Conservation (phyloP, 2,888 invertebrate genomes). For the Panorpa germanica region DNA sequence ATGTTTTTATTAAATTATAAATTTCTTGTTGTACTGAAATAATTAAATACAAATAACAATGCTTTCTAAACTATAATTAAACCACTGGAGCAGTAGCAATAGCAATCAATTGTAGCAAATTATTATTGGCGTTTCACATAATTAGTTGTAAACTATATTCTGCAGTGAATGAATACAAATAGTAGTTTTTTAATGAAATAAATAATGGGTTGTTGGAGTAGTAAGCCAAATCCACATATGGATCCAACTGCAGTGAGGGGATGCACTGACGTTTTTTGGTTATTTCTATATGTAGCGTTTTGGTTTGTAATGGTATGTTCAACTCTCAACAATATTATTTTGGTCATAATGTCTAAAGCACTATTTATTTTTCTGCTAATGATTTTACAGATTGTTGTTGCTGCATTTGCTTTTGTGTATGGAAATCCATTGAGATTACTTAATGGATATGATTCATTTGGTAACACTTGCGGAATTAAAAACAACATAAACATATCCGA, state of each 20-base stretch:
- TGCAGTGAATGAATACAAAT: too few relatives aligned
- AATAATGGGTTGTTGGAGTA: conserved; percentile 46
- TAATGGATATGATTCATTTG: conserved; percentile 87
- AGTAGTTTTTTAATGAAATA: too few relatives aligned
- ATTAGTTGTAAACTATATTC: too few relatives aligned
- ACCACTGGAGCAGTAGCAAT: too few relatives aligned
- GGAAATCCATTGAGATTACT: conserved; percentile 72
- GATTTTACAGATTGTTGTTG: conserved; percentile 50
- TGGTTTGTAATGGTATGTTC: conserved; percentile 65
- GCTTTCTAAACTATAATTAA: too few relatives aligned
- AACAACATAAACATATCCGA: conserved; percentile 55
- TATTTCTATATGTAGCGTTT: conserved; percentile 57
- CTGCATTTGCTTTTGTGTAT: conserved; percentile 73
- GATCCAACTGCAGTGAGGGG: conserved; percentile 39
- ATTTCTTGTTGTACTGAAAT: too few relatives aligned
- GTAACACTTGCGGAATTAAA: conserved; percentile 80
- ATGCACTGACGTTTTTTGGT: conserved; percentile 72
- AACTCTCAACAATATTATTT: conserved; percentile 10
- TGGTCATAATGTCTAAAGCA: conserved; percentile 7
- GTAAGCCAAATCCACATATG: conserved; percentile 41
- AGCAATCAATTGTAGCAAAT: too few relatives aligned
- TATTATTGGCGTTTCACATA: too few relatives aligned
- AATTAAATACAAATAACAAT: too few relatives aligned
- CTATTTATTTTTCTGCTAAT: conserved; percentile 10
- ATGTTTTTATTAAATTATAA: too few relatives aligned